Percentiles rank a stretch among this genome's conserved stretches.
Evolutionary conservation across 2,113 vertebrate species (phyloP).

Genomic region (Megaceryle maxima): DNA sequence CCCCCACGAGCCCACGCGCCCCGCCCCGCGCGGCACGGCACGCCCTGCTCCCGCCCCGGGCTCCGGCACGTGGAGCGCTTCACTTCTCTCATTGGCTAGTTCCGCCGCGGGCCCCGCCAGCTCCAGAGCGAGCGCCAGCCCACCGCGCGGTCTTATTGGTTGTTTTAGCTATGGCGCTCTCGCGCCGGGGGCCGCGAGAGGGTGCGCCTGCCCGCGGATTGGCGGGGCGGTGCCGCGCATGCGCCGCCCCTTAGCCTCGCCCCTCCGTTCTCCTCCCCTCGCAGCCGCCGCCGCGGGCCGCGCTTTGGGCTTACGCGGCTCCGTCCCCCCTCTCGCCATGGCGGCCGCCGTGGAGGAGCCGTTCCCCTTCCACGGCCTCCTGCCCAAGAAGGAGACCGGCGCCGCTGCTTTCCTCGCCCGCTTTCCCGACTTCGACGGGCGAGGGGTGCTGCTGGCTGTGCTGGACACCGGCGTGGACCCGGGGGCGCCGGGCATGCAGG

Average conservation of each 20-base stretch:
- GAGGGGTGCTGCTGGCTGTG: slow-evolving; percentile 90
- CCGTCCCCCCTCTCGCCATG: slow-evolving; percentile 70
- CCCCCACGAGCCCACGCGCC: not conserved
- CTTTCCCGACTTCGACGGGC: slow-evolving; percentile 92
- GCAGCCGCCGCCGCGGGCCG: not conserved
- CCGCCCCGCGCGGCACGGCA: not conserved
- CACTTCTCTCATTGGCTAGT: not conserved
- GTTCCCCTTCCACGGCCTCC: slow-evolving; percentile 92
- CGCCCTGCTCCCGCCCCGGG: too few species aligned
- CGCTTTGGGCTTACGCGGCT: not conserved
- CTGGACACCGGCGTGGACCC: slow-evolving; percentile 97
- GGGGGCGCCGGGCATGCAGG: slow-evolving; percentile 97
- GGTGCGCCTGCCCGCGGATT: not conserved
- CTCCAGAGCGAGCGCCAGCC: not conserved
- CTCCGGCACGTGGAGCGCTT: not conserved
- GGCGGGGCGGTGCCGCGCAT: not conserved
- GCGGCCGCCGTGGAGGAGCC: slow-evolving; percentile 88
- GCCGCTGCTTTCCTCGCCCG: slow-evolving; percentile 88
- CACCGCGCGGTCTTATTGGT: not conserved
- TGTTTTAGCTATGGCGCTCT: not conserved
- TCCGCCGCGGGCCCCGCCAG: rapidly evolving
- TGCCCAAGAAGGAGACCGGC: slow-evolving; percentile 96
- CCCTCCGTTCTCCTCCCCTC: not conserved
- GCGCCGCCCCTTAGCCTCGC: not conserved
- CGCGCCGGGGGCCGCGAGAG: not conserved